Conservation (phyloP, 2,888 invertebrate genomes). For the Deroplatys truncata region DNA sequence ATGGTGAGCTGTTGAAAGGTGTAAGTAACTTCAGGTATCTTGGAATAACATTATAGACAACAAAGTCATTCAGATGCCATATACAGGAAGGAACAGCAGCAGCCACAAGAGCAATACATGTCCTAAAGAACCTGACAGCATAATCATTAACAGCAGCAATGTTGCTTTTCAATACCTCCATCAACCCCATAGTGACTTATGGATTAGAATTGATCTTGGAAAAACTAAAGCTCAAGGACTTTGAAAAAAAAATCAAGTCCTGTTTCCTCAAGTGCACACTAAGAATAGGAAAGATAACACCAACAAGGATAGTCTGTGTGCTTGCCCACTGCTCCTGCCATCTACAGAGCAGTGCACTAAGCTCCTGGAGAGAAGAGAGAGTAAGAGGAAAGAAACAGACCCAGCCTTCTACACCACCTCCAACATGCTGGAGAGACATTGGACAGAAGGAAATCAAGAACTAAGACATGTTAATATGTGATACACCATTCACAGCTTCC, state of each 20-base stretch:
- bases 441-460: neutral
- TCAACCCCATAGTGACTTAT: neutral
- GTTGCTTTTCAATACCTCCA: neutral
- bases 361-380: neutral
- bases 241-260: too few relatives aligned
- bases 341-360: too few relatives aligned
- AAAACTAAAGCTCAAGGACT: too few relatives aligned
- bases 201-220: neutral
- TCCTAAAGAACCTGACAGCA: neutral
- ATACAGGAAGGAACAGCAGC: neutral
- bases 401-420: neutral
- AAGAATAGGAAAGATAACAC: too few relatives aligned
- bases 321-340: too few relatives aligned
- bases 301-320: too few relatives aligned
- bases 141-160: neutral
- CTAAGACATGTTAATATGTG: too few relatives aligned
- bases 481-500: too few relatives aligned
- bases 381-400: neutral
- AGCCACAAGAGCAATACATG: neutral
- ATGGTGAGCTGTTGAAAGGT: neutral
- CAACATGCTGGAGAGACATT: neutral
- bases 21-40: neutral
- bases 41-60: neutral
- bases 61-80: neutral
- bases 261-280: too few relatives aligned